Evolutionary conservation across 2,797 vertebrate genomes (phyloP), one percentile per base, ranked within the genome.

Genomic region (Lateolabrax maculatus): DNA sequence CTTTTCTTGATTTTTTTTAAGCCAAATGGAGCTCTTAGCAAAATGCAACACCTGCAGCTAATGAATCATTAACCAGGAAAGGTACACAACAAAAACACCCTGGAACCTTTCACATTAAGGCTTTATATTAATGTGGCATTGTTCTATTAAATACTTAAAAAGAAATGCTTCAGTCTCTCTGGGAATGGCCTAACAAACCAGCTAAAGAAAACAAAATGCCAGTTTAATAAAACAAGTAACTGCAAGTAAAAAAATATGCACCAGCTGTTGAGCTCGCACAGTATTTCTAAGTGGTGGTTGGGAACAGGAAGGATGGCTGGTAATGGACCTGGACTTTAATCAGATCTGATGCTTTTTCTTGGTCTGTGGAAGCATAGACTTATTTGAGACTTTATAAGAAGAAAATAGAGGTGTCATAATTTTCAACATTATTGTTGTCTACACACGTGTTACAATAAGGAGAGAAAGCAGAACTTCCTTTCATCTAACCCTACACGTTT

Each of bases 241-340:
- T 27, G 21, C 25, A 53, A 29, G n/a, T n/a, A n/a, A n/a, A n/a
- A n/a, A n/a, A n/a, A 27, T 34, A 25, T 68, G 66, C 56, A 27
- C 46, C 12, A 39, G 75, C 44, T 63, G 64, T 39, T 39, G 56
- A 66, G 44, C 49, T 55, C 56, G 12, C 70, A 37, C n/a, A 27
- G 25, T 66, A 21, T 48, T 25, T 78, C 25, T 73, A 56, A 82
- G 65, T 82, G 73, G 66, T 75, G 76, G 80, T 73, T 67, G 31
- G 66, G 55, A 76, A 49, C 84, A 58, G 64, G 70, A 61, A 68
- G 68, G 29, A 80, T n/a, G 61, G 61, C 31, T 15, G 64, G 7
- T 70, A 80, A 79, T 70, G 71, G 73, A 77, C 44, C 52, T n/a
- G 19, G 53, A 75, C 29, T 48, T 60, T 34, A 56, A 29, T 55